Evolutionary conservation across 2,888 invertebrate genomes (phyloP), one percentile per base, ranked within the genome.

Genomic region (Hofmannophila pseudospretella): DNA sequence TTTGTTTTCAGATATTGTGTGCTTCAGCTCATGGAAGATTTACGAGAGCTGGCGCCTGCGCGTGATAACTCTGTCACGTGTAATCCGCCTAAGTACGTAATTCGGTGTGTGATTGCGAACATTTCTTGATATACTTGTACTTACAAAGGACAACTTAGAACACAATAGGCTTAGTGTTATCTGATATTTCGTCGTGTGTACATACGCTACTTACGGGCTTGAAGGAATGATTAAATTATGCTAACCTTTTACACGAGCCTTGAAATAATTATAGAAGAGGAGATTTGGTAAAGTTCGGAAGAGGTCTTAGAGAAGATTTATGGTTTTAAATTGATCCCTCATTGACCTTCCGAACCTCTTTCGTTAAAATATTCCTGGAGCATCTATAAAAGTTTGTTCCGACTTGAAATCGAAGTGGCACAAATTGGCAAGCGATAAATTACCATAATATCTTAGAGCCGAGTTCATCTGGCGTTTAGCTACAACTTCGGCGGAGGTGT

Each of bases 401-500:
- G 56, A 75, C 67, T 73, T 73, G 58, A 58, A 72, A 73, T 72
- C 72, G 75, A 78, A 72, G 67, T 67, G 62, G 66, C 54, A 59
- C 70, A 77, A 84, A 76, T 82, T 81, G 76, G 63, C 70, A 66
- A 66, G 72, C 71, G 71, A 85, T 85, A 85, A 86, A 82, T 86
- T 86, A 80, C 74, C 81, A 79, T 82, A 85, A 82, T 72, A 76
- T 79, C 64, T 66, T 64, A 73, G 70, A 74, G 63, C 58, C 55
- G 71, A 78, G 77, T 85, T 85, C 81, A 86, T 85, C 84, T 84
- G 72, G 56, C 79, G 76, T 77, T 86, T 82, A 85, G 80, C 82
- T 74, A 58, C 52, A 80, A 80, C 72, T 80, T 78, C 54, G 50
- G 63, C 66, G 44, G 50, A 70, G 58, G 54, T 68, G 74, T 74